phyloP scores from a whole-genome alignment of 2,113 vertebrate genomes.

The Percopsis transmontana region DNA sequence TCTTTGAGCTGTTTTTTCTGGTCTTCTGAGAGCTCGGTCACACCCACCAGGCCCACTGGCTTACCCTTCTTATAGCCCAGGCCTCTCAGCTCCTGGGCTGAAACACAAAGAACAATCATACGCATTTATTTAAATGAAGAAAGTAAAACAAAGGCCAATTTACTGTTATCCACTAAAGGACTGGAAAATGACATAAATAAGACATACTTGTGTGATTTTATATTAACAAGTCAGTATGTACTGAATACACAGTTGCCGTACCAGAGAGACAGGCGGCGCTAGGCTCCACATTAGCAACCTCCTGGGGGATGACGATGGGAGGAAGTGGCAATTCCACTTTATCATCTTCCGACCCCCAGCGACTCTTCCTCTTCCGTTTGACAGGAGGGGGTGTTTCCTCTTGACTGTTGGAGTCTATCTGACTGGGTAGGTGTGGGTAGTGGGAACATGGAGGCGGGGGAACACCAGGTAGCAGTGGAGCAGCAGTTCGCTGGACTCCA shows the following conservation, averaged over 20 bases:
- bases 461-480: slow-evolving; percentile 16
- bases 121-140: background rate
- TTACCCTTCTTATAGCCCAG: slow-evolving; percentile 97
- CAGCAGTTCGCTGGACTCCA: slow-evolving; percentile 43
- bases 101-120: slow-evolving; percentile 31
- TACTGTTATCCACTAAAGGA: no score
- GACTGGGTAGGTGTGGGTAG: slow-evolving; percentile 25
- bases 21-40: slow-evolving; percentile 93
- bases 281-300: slow-evolving; percentile 56
- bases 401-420: slow-evolving; percentile 62
- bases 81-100: slow-evolving; percentile 92
- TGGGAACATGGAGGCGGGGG: slow-evolving; percentile 21
- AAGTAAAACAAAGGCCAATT: no score
- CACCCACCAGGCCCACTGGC: slow-evolving; percentile 92
- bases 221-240: background rate
- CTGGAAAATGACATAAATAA: no score
- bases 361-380: slow-evolving; percentile 93
- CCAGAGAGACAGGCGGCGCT: slow-evolving; percentile 68
- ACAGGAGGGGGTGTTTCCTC: slow-evolving; percentile 45
- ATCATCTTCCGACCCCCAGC: slow-evolving; percentile 94
- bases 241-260: slow-evolving; percentile 31
- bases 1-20: slow-evolving; percentile 96
- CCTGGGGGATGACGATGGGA: slow-evolving; percentile 65
- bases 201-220: no score
- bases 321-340: slow-evolving; percentile 84